Evolutionary conservation across 2,797 vertebrate genomes (phyloP), one percentile per base, ranked within the genome.

Genomic region (Molossus alvarezi): DNA sequence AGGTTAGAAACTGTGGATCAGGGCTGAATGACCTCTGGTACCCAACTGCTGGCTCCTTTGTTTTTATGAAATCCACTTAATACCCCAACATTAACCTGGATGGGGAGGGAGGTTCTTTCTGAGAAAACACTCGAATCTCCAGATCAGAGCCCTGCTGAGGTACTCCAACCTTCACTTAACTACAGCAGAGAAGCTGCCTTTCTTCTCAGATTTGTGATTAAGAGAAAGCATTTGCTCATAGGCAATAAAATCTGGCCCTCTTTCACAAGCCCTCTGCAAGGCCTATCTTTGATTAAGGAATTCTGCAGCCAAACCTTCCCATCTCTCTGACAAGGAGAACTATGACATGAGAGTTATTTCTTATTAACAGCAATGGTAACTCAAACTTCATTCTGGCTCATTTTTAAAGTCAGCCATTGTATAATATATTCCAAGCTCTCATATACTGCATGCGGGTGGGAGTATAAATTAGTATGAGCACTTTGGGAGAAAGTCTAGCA

Each of bases 61-160:
- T 76, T 86, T 88, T 89, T 77, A 79, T 79, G 85, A 95, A 95
- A 75, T n/a, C 67, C 8, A 58, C 18, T 67, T 65, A 67, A 37
- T 48, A 75, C 23, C 48, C 69, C 58, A 67, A 67, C 25, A n/a
- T 82, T 57, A 82, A 60, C 53, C 33, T 80, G 75, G 25, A 45
- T 8, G 25, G 33, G 37, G 8, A 21, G 23, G 5, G 8, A 62
- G 21, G 41, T 5, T 67, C 76, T 72, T 5, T 67, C 76, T 72
- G 10, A 76, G 41, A 27, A 84, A 77, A 17, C 83, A 77, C 8
- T 90, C 33, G 76, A 71, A 41, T 15, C 77, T 85, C 60, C 29
- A 69, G 57, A 67, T 58, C 25, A 11, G 21, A 51, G 67, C 23
- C 76, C 73, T 87, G 55, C 37, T 33, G 58, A 85, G 72, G 1